Base-by-base conservation (phyloP, 2,797 vertebrate species). In the Coregonus sp. region DNA sequence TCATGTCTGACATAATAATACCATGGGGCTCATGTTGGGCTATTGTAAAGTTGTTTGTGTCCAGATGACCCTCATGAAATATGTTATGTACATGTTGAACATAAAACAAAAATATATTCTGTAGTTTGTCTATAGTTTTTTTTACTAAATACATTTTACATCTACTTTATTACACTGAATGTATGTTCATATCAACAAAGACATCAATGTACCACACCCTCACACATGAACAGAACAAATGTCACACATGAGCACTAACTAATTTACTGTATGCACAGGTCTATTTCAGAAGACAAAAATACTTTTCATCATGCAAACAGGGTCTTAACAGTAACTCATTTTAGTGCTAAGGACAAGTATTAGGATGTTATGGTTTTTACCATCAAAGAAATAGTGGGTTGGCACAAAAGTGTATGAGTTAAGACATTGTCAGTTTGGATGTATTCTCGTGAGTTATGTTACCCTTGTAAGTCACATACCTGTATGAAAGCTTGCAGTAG, bases 141-240 rank as follows among this genome's bases (percentile, higher is more conserved):
- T 80, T 71, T 63, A 74, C 72, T 65, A 77, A 82, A 83, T 70
- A 54, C 70, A 59, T 25, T 35, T 69, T 33, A 76, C 15, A 29
- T 47, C 40, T 51, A 37, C 56, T 70, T 47, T 47, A 47, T 54
- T 20, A 70, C 73, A 70, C n/a, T 67, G 63, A 73, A 66, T 68
- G 31, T 51, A 68, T 47, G 40, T 12, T 47, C 40, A 47, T 66
- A 77, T 65, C 40, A 72, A 72, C 70, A 66, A 71, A 69, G 29
- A 25, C 59, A 37, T 70, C 15, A 33, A 67, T 68, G 18, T 18
- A 78, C 70, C 73, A 52, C 31, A 11, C 50, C 67, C 33, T 70
- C 67, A 29, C 40, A 47, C 35, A 18, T 56, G 4, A 73, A 78
- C n/a, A 9, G 9, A 73, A 54, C 76, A 72, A 52, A 63, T 63